Evolutionary conservation across 2,888 invertebrate genomes (phyloP), one percentile per base, ranked within the genome.

Genomic region (Oligia fasciuncula): DNA sequence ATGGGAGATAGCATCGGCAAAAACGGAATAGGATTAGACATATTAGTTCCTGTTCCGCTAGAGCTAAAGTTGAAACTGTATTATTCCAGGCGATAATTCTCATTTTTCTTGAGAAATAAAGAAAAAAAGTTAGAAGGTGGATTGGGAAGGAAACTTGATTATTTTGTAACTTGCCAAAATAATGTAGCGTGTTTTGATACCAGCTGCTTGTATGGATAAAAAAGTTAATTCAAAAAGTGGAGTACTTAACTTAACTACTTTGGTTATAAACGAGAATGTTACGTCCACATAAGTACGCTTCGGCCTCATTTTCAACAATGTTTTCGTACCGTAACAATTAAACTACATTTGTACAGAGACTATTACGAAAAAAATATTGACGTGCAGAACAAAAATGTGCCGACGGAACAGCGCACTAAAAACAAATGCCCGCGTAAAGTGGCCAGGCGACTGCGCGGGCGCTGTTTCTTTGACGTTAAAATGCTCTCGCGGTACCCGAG

Each of bases 361-460:
- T 83, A 81, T 86, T 86, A 86, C 80, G 80, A 85, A 88, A 88
- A 88, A 86, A 76, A 86, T 85, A 89, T 88, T 83, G 83, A 90
- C 84, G 85, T 76, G 79, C 83, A 76, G 57, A 88, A 87, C 85
- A 85, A 83, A 83, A 89, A 88, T 85, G 84, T 83, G 73, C 79
- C 79, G 84, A 84, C 82, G 85, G 86, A 87, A 89, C 85, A 80
- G 76, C 68, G 89, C 85, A 88, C 86, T 93, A 92, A 92, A 92
- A 93, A 90, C 90, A 87, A 92, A 92, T 92, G 91, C 79, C 87
- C 86, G 82, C 88, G 90, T 92, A 91, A 92, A 92, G 86, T 90
- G 90, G 84, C 62, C 82, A 63, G 76, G 60, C 73, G 72, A 77
- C 86, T 89, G 90, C 91, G 91, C 91, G 80, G 80, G 86, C 90